Percentiles rank a stretch among this genome's conserved stretches.
phyloP scores from a whole-genome alignment of 2,113 vertebrate species.

The Hemichromis elongatus region DNA sequence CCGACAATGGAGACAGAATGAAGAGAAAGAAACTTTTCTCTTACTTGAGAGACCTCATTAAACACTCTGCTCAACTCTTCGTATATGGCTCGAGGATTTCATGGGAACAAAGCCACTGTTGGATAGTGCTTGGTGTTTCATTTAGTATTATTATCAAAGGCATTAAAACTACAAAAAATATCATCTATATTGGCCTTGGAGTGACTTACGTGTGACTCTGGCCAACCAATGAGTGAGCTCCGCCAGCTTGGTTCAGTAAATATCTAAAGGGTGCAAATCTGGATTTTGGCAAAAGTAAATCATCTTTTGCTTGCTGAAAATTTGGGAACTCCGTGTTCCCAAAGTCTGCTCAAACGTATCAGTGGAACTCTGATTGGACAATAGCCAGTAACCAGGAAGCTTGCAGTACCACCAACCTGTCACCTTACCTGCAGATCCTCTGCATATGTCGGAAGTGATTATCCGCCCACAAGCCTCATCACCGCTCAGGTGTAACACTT shows the following conservation, averaged over 20 bases:
- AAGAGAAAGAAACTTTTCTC: conserved; percentile 4
- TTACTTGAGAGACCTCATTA: not conserved
- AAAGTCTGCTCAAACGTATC: not conserved
- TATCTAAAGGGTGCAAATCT: too few species aligned
- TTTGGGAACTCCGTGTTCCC: not conserved
- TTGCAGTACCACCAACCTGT: not conserved
- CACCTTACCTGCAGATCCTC: not conserved
- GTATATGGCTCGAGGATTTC: not conserved
- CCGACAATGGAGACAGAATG: not conserved
- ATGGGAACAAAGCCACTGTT: not conserved
- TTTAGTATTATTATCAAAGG: not conserved
- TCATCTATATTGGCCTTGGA: not conserved
- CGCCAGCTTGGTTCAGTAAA: not conserved
- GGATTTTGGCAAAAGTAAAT: not conserved
- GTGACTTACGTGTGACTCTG: not conserved
- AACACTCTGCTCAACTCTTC: not conserved
- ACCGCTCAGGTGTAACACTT: not conserved
- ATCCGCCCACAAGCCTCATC: rapidly evolving
- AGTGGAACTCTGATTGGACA: not conserved
- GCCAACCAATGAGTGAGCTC: not conserved
- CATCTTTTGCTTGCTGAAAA: not conserved
- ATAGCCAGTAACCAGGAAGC: not conserved
- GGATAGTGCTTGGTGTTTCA: not conserved
- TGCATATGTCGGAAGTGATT: not conserved
- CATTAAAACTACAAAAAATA: not conserved